Evolutionary conservation across 2,113 vertebrate genomes (phyloP), one percentile per base, ranked within the genome.

Genomic region (Zosterops borbonicus): DNA sequence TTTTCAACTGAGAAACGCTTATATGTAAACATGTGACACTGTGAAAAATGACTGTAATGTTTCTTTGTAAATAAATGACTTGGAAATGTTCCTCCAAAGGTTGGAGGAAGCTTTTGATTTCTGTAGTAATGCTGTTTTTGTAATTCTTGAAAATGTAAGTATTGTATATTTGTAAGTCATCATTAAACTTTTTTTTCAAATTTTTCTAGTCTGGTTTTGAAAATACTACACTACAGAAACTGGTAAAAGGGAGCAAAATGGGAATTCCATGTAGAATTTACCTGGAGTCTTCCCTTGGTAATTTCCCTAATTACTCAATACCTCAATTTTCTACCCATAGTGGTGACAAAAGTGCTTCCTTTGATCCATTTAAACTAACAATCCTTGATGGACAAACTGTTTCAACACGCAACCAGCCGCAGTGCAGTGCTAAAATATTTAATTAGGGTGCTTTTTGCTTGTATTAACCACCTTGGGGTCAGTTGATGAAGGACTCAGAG

Each of bases 151-250:
- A 92, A 92, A 39, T 97, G 92, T 97, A 97, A 93, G 74, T 97
- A 90, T 44, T 97, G 96, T 97, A 96, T 95, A 95, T 96, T 95
- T 96, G 88, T 97, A 93, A 95, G 92, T 90, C 22, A 39, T 56
- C 64, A 96, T 96, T 97, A 97, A 97, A 97, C 16, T 29, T 95
- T 78, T 92, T 95, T 78, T 92, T 68, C 88, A 86, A 3, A 3
- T 81, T 95, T 83, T 64, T 81, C 37, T 90, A 11, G 25, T 90
- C 64, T 68, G 29, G 59, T 93, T 44, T 80, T 87, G 31, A 80
- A 92, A 86, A 80, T 77, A 69, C 27, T 56, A 0, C 37, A 14
- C 27, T 77, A 22, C 19, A 87, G 52, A 87, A 82, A 33, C 11
- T 39, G 55, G 17, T 71, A 37, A 69, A 75, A 73, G 53, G 53